Evolutionary conservation across 2,113 vertebrate genomes (phyloP).

Genomic region (Echinops telfairi): DNA sequence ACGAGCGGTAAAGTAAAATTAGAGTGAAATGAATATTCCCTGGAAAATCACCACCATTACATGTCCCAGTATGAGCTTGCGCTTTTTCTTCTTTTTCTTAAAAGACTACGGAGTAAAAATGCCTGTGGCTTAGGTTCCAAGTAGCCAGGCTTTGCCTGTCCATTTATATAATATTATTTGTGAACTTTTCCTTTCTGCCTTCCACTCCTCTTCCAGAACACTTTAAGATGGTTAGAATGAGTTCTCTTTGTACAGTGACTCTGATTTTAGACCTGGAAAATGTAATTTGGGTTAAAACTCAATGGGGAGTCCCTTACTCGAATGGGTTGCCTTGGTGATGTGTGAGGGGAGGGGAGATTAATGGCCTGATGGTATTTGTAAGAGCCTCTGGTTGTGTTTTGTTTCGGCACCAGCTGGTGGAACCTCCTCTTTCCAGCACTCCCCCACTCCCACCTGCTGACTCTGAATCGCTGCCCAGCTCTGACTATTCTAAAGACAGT

Average conservation of each 20-base stretch:
- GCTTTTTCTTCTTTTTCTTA: not conserved
- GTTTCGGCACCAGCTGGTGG: slow-evolving; percentile 66
- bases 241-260: slow-evolving; percentile 27
- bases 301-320: slow-evolving; percentile 67
- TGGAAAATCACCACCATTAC: not conserved
- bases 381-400: slow-evolving; percentile 52
- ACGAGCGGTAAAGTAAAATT: not conserved
- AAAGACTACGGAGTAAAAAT: accelerated
- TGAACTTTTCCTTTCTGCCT: accelerated
- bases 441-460: slow-evolving; percentile 56
- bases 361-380: not conserved
- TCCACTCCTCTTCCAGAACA: not conserved
- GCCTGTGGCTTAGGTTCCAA: not conserved
- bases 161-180: accelerated
- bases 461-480: slow-evolving; percentile 66
- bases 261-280: slow-evolving; percentile 70
- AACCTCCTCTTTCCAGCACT: slow-evolving; percentile 6
- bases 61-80: not conserved
- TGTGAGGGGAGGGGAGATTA: not conserved
- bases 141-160: not conserved
- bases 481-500: not conserved
- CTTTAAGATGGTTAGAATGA: not conserved
- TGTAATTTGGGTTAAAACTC: slow-evolving; percentile 83
- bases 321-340: slow-evolving; percentile 78
- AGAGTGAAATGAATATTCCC: not conserved